Conservation (phyloP, 2,797 vertebrate species). For the Erpetoichthys calabaricus region DNA sequence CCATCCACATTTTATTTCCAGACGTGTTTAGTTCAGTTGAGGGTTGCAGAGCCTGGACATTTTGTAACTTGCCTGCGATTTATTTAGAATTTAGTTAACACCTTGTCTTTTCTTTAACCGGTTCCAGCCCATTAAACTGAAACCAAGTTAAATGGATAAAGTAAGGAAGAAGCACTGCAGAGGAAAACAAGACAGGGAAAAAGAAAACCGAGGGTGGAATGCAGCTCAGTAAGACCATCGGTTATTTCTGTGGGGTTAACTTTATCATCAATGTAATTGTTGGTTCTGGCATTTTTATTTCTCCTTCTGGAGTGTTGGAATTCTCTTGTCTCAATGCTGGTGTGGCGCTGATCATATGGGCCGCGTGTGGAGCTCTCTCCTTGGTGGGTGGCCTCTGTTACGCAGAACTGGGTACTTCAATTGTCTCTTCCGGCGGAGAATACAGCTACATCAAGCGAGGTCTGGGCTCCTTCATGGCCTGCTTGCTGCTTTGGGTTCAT, state of each 20-base stretch:
- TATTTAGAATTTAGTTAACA: too few species aligned
- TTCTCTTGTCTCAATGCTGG: constrained; percentile 35
- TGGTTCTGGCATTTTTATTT: constrained; percentile 42
- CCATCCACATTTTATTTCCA: too few species aligned
- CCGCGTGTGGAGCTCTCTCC: constrained; percentile 24
- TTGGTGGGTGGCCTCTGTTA: constrained; percentile 34
- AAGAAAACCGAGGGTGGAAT: too few species aligned
- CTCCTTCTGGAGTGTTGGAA: constrained; percentile 33
- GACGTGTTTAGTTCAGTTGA: too few species aligned
- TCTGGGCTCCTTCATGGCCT: constrained; percentile 27
- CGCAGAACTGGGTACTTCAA: constrained; percentile 30
- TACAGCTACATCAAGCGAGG: constrained; percentile 41
- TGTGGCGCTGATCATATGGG: constrained; percentile 27
- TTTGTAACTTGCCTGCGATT: too few species aligned
- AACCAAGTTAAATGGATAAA: too few species aligned
- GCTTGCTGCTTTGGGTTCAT: constrained; percentile 31
- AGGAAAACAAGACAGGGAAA: too few species aligned
- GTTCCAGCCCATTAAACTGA: too few species aligned
- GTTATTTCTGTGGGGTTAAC: constrained; percentile 35
- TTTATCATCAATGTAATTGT: constrained; percentile 39
- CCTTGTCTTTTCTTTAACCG: too few species aligned
- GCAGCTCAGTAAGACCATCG: constrained; percentile 32
- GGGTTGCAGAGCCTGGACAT: too few species aligned
- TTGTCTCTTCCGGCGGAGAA: constrained; percentile 32
- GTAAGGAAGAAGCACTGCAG: too few species aligned